phyloP scores from a whole-genome alignment of 2,797 vertebrate genomes.

The Poecilia picta region DNA sequence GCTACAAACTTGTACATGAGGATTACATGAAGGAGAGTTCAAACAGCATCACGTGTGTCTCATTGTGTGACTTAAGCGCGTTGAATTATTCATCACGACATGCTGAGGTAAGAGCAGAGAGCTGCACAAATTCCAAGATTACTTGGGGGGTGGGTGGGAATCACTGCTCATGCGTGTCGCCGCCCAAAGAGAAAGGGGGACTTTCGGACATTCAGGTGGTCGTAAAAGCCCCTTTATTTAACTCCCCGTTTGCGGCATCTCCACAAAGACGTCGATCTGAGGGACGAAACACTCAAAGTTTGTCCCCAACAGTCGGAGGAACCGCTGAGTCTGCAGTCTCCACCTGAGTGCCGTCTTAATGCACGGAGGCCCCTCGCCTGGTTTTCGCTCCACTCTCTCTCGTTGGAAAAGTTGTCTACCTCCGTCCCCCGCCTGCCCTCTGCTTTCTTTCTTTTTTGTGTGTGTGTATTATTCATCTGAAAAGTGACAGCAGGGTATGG shows the following conservation, averaged over 20 bases:
- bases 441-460: too few species aligned
- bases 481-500: constrained; percentile 75
- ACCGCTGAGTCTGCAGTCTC: constrained; percentile 79
- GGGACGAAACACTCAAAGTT: constrained; percentile 70
- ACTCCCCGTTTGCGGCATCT: constrained; percentile 45
- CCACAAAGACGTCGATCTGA: constrained; percentile 52
- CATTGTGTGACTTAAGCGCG: constrained; percentile 65
- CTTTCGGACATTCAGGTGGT: constrained; percentile 31
- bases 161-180: constrained; percentile 8
- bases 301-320: constrained; percentile 74
- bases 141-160: constrained; percentile 13
- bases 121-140: constrained; percentile 62
- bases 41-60: constrained; percentile 52
- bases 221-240: constrained; percentile 75
- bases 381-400: constrained; percentile 49
- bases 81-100: constrained; percentile 68
- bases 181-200: constrained; percentile 47
- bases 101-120: constrained; percentile 43
- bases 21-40: constrained; percentile 52
- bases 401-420: constrained; percentile 49
- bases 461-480: constrained; percentile 83
- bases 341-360: constrained; percentile 81
- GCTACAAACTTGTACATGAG: constrained; percentile 45
- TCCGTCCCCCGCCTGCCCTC: constrained; percentile 51
- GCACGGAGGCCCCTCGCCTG: constrained; percentile 57